A percentile compares a stretch with the other conserved stretches of the same genome.
These are phyloP conservation scores for Aspidapion aeneum DNA, from an alignment of 2,888 invertebrate species.

Conservation along the genomic window DNA sequence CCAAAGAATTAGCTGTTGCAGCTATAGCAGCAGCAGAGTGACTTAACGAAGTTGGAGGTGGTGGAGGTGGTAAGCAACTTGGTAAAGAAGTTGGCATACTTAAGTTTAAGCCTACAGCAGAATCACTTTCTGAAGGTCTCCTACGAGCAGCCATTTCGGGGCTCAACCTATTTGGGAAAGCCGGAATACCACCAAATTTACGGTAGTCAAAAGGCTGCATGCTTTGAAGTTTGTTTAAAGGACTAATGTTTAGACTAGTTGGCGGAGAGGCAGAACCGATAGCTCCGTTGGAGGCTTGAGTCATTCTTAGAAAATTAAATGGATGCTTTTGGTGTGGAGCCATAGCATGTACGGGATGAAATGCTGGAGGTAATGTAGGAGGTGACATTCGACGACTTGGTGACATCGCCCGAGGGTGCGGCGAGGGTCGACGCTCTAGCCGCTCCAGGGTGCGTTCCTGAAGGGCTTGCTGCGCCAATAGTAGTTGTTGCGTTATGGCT, in stretches of 20 bases:
- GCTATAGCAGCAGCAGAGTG: conserved; percentile 65
- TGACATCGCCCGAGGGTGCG: conserved; percentile 58
- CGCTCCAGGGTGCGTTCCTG: conserved; percentile 57
- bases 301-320: conserved; percentile 49
- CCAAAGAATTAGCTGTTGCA: conserved; percentile 55
- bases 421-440: conserved; percentile 49
- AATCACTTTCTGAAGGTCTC: conserved; percentile 53
- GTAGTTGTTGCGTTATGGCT: conserved; percentile 69
- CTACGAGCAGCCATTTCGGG: conserved; percentile 45
- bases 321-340: conserved; percentile 49
- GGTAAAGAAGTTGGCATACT: conserved; percentile 60
- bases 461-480: conserved; percentile 60
- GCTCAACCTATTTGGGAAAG: conserved; percentile 51
- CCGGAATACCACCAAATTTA: conserved; percentile 59
- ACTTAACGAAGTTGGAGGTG: conserved; percentile 56
- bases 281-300: conserved; percentile 45
- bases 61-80: conserved; percentile 58
- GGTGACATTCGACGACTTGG: conserved; percentile 65
- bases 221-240: conserved; percentile 84
- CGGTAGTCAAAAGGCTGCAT: conserved; percentile 96
- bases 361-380: conserved; percentile 51
- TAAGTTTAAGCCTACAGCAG: conserved; percentile 56
- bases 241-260: conserved; percentile 59
- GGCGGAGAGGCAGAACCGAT: conserved; percentile 61
- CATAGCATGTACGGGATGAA: conserved; percentile 49